These are phyloP conservation scores for Chelonia mydas DNA, from an alignment of 2,797 vertebrate species.

Conservation along the genomic window DNA sequence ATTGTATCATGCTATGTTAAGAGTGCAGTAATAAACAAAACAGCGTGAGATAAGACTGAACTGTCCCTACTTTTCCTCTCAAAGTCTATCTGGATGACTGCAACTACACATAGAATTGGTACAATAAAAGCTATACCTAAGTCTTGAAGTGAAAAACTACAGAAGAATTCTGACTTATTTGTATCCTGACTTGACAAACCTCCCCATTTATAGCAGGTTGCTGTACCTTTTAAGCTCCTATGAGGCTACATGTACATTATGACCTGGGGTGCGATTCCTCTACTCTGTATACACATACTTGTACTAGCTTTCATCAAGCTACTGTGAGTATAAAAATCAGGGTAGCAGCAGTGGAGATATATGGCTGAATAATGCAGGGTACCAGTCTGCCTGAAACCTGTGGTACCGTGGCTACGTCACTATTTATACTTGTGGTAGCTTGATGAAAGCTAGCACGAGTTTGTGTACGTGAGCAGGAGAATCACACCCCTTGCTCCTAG, in stretches of 20 bases:
- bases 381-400: background rate
- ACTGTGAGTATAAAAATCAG: background rate
- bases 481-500: background rate
- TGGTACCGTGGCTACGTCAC: background rate
- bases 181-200: background rate
- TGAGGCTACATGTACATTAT: background rate
- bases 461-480: background rate
- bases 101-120: background rate
- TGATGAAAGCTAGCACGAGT: background rate
- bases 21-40: background rate
- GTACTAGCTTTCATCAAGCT: background rate
- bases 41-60: background rate
- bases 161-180: background rate
- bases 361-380: background rate
- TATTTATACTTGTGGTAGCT: background rate
- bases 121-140: rapidly evolving
- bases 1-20: background rate
- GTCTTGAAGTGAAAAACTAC: rapidly evolving
- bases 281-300: background rate
- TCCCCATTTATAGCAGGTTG: background rate
- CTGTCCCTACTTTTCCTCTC: rapidly evolving
- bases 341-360: background rate
- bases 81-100: background rate
- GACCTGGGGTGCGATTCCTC: background rate
- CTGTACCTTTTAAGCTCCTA: background rate